phyloP scores from a whole-genome alignment of 2,797 vertebrate species.

The Atherinosoma microstoma region DNA sequence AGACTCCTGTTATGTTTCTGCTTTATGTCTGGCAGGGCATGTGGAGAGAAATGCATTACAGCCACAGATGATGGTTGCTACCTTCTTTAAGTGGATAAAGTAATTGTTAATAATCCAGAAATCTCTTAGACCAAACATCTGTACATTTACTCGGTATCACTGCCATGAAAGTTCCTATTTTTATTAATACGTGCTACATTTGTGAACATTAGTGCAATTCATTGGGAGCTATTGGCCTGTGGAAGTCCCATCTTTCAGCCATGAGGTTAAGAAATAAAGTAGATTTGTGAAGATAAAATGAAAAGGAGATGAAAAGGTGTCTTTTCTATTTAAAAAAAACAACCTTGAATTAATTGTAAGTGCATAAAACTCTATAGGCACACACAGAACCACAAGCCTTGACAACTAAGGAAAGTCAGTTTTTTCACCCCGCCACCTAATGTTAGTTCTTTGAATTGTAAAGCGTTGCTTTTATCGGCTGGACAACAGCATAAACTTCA shows the following conservation, averaged over 20 bases:
- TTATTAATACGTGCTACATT: neutral
- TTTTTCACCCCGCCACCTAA: conserved; percentile 17
- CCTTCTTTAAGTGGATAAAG: neutral
- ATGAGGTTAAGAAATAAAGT: conserved; percentile 1
- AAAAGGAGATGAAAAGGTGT: neutral
- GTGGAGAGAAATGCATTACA: neutral
- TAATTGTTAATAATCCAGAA: neutral
- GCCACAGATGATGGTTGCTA: neutral
- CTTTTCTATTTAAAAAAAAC: neutral
- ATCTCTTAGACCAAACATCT: neutral
- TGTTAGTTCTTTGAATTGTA: conserved; percentile 14
- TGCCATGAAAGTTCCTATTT: neutral
- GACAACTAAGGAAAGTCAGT: neutral
- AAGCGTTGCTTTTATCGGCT: neutral
- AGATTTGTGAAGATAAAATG: neutral
- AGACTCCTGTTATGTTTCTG: neutral
- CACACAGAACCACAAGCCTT: conserved; percentile 9
- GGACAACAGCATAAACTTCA: conserved; percentile 32
- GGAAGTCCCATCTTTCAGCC: neutral
- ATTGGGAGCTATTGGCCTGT: neutral
- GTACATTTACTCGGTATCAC: neutral
- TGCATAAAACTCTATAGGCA: conserved; percentile 1
- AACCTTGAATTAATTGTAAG: conserved; percentile 20
- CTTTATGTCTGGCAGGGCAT: neutral
- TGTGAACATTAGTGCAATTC: neutral